Base-by-base conservation (phyloP, 53 echinoderm and acorn worm species). In the Holothuria leucospilota region DNA sequence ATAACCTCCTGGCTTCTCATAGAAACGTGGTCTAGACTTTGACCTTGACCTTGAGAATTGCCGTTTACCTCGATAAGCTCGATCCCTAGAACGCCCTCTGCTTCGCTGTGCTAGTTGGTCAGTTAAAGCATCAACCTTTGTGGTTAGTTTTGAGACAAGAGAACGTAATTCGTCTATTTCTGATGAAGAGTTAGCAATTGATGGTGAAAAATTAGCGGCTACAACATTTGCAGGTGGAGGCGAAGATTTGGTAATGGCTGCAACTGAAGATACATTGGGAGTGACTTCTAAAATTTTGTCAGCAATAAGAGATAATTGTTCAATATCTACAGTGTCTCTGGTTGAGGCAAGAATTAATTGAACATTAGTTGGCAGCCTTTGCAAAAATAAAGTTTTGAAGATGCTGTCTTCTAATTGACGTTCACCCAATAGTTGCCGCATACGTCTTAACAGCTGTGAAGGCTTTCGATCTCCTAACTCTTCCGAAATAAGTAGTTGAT, bases 211-310 rank as follows among this genome's bases (percentile, higher is more conserved):
- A n/a, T n/a, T n/a, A n/a, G n/a, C n/a, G 6, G 26, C 66, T 11
- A 11, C 66, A 29, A 21, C 16, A 1, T 2, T 20, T 14, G 10
- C 26, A 7, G 5, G 66, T 5, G 66, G 2, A 66, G 63, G 63
- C 3, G 63, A 21, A 6, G 63, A 21, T 21, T 21, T 25, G 60
- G 20, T 13, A 63, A 63, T 8, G 63, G 63, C 21, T 4, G 66
- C 1, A 66, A 66, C 29, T 7, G 58, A 23, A 15, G 71, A 58
- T 58, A 56, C 20, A 15, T 69, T 53, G 25, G 59, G 85, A 59
- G 73, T 61, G 40, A 85, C 85, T 56, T 69, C 81, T 18, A 59
- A 52, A 23, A 81, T 81, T 29, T 81, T 81, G 81, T 84, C 84
- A 12, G 84, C 84, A 13, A 84, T 49, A 46, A 67, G n/a, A 11